Conservation (phyloP, 30 jellyfish, hydroid and myxozoan species). For the Nemopilema nomurai region DNA sequence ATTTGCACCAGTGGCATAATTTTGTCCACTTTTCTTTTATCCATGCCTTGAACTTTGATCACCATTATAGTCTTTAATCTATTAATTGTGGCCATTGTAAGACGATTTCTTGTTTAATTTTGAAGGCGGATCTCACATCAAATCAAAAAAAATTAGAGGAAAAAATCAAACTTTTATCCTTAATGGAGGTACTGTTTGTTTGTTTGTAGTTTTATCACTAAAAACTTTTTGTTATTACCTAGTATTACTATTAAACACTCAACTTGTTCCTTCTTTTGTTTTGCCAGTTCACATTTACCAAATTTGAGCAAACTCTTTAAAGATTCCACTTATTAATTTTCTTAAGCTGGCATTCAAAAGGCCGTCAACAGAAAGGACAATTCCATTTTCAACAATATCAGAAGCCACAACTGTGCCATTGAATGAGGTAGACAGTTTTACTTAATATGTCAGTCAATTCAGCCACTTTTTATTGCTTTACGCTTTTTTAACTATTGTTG, state of each 20-base stretch:
- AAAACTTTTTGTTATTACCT: neutral
- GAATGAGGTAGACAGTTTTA: constrained; percentile 49
- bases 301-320: too few relatives aligned
- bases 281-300: too few relatives aligned
- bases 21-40: too few relatives aligned
- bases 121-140: constrained; percentile 87
- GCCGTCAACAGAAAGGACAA: constrained; percentile 87
- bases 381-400: constrained; percentile 80
- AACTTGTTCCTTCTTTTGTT: too few relatives aligned
- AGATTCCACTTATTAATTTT: neutral
- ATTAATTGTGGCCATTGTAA: neutral
- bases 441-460: neutral
- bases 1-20: too few relatives aligned
- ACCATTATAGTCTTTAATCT: neutral
- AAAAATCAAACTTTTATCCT: constrained; percentile 77
- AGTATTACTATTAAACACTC: too few relatives aligned
- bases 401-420: constrained; percentile 79
- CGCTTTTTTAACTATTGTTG: neutral
- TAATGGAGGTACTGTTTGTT: constrained; percentile 82
- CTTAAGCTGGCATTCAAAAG: constrained; percentile 83
- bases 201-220: neutral
- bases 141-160: constrained; percentile 73
- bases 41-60: too few relatives aligned
- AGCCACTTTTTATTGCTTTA: too few relatives aligned
- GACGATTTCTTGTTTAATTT: neutral